These are phyloP conservation scores for Tragelaphus scriptus DNA, from an alignment of 2,113 vertebrate species.

Conservation along the genomic window DNA sequence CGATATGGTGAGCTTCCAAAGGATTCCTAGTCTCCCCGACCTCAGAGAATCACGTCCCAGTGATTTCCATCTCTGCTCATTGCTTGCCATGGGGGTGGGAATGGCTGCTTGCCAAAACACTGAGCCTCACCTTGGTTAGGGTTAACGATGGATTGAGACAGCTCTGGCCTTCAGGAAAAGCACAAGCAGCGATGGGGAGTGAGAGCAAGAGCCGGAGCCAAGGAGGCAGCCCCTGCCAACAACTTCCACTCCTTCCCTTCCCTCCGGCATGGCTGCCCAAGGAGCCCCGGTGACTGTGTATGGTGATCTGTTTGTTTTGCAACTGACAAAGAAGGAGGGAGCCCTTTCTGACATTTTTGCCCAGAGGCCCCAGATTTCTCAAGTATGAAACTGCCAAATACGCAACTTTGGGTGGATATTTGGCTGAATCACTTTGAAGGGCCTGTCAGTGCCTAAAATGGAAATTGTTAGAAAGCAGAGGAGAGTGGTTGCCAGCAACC, in stretches of 20 bases:
- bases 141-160: neutral
- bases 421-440: constrained; percentile 71
- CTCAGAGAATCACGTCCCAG: neutral
- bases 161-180: constrained; percentile 40
- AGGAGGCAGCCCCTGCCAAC: constrained; percentile 57
- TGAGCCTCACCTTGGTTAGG: neutral
- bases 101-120: neutral
- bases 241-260: constrained; percentile 48
- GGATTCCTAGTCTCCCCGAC: neutral
- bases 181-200: constrained; percentile 2
- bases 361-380: constrained; percentile 68
- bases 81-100: neutral
- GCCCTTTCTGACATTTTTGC: constrained; percentile 67
- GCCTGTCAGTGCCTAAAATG: constrained; percentile 75
- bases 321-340: constrained; percentile 61
- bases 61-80: neutral
- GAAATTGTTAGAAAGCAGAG: constrained; percentile 78
- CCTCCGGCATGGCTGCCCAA: constrained; percentile 29
- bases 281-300: constrained; percentile 47
- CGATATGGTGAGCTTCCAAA: neutral
- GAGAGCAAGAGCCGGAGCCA: constrained; percentile 54
- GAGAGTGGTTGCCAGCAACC: constrained; percentile 67
- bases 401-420: constrained; percentile 71
- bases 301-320: constrained; percentile 65
- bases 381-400: constrained; percentile 68